Conservation (phyloP, 2,113 vertebrate genomes). For the Oxyruncus cristatus region DNA sequence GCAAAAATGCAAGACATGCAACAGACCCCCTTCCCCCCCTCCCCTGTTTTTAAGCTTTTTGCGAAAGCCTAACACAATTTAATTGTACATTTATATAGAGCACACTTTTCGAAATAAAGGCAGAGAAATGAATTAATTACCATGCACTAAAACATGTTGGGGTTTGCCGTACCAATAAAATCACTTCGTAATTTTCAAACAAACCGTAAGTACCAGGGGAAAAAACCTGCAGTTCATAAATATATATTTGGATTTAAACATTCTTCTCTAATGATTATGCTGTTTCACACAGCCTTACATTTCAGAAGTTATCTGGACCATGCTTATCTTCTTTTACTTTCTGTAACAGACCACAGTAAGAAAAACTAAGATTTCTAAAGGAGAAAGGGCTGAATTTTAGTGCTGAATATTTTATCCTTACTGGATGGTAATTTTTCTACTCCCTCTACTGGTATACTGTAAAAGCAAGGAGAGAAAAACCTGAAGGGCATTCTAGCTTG, state of each 20-base stretch:
- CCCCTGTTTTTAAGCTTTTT: not conserved
- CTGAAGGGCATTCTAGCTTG: not conserved
- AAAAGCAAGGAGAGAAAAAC: not conserved
- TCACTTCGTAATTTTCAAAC: not conserved
- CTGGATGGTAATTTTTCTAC: not conserved
- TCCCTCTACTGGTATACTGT: constrained; percentile 24
- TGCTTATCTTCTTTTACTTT: not conserved
- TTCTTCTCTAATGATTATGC: not conserved
- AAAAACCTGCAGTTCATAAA: not conserved
- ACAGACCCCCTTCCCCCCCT: not conserved
- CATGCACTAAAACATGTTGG: not conserved
- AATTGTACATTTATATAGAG: not conserved
- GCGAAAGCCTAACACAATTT: not conserved
- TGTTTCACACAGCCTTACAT: not conserved
- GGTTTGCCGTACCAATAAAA: not conserved
- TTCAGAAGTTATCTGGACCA: not conserved
- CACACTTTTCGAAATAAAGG: not conserved
- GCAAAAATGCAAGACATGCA: not conserved
- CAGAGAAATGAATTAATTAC: not conserved
- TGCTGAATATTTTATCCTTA: not conserved
- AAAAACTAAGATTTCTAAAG: not conserved
- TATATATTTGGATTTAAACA: not conserved
- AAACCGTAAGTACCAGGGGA: rapidly evolving
- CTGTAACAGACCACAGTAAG: not conserved
- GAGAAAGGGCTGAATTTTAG: not conserved